Conservation (phyloP, 2,797 vertebrate species). For the Sebastes cheni region DNA sequence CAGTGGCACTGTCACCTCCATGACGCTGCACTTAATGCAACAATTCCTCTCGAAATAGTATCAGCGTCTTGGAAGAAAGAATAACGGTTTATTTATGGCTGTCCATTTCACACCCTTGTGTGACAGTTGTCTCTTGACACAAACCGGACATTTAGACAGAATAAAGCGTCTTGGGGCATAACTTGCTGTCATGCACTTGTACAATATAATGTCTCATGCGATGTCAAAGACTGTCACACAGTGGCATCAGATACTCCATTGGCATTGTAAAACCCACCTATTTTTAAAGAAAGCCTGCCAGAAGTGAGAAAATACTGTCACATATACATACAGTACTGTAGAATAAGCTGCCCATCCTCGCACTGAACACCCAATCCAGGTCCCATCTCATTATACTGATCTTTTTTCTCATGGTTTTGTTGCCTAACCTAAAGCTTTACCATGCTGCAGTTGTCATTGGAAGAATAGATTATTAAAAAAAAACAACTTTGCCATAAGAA, state of each 20-base stretch:
- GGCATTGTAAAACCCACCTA: background rate
- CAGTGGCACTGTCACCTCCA: constrained; percentile 6
- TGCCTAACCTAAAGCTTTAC: background rate
- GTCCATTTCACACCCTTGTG: background rate
- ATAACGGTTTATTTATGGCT: background rate
- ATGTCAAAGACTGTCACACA: background rate
- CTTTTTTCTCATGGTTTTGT: background rate
- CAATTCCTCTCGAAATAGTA: background rate
- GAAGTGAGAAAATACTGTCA: background rate
- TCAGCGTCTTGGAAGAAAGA: background rate
- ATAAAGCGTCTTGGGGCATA: background rate
- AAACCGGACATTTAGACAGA: background rate
- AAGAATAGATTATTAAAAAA: background rate
- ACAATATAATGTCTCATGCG: background rate
- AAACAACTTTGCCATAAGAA: background rate
- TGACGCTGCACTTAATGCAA: background rate
- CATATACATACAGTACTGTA: background rate
- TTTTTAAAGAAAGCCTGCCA: background rate
- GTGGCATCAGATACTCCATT: background rate
- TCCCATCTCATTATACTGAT: background rate
- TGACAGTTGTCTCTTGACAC: background rate
- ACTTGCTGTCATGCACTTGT: background rate
- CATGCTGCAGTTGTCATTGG: background rate
- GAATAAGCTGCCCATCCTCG: background rate
- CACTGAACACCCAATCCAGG: background rate